Evolutionary conservation across 2,113 vertebrate species (phyloP).

Genomic region (Prionailurus viverrinus): DNA sequence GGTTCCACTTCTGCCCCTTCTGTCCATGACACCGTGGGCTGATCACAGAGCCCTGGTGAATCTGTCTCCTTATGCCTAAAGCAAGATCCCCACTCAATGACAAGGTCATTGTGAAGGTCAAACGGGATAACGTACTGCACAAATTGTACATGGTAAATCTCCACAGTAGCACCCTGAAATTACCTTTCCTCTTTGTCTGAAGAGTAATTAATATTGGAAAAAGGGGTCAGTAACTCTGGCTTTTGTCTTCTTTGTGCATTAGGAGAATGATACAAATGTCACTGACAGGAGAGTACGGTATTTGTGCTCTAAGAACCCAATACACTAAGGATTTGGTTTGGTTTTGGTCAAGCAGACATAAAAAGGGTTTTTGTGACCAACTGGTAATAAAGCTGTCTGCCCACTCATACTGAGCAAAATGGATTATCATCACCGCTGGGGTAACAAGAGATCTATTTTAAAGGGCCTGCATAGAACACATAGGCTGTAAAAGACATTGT

Average conservation of each 20-base stretch:
- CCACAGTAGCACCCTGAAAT: neutral
- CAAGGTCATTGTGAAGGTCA: neutral
- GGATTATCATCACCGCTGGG: neutral
- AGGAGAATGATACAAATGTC: neutral
- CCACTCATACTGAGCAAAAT: neutral
- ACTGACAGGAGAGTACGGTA: neutral
- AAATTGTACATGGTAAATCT: neutral
- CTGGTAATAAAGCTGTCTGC: neutral
- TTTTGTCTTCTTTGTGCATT: neutral
- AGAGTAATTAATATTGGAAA: neutral
- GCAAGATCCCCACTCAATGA: neutral
- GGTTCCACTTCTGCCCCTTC: neutral
- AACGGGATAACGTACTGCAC: neutral
- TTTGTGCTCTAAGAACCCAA: neutral
- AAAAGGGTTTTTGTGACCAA: neutral
- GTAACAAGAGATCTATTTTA: neutral
- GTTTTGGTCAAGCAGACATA: neutral
- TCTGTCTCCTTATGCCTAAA: neutral
- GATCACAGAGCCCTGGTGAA: neutral
- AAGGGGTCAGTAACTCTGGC: neutral
- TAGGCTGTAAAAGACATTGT: neutral
- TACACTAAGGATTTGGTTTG: neutral
- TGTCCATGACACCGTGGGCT: neutral
- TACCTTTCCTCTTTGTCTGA: neutral
- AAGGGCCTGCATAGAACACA: neutral